phyloP scores from a whole-genome alignment of 2,797 vertebrate genomes.

The Menidia menidia region DNA sequence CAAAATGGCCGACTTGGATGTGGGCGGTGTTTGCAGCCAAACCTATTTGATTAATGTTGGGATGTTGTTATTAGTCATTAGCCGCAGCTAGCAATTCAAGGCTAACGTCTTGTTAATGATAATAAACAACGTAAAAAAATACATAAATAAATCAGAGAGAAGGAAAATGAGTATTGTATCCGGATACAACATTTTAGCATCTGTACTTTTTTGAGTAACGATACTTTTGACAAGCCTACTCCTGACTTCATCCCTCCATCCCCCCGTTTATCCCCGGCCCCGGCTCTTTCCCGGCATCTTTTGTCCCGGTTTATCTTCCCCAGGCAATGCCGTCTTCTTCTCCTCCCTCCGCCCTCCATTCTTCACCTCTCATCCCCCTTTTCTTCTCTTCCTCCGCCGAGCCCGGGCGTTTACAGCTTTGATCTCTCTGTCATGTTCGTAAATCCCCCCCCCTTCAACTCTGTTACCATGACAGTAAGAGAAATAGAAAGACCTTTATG shows the following conservation, averaged over 20 bases:
- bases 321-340: not conserved
- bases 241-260: not conserved
- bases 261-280: not conserved
- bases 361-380: constrained; percentile 2
- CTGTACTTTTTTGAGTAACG: too few relatives aligned
- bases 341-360: not conserved
- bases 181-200: too few relatives aligned
- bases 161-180: too few relatives aligned
- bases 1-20: too few relatives aligned
- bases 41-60: too few relatives aligned
- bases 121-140: too few relatives aligned
- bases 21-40: too few relatives aligned
- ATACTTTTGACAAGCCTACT: not conserved
- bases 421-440: constrained; percentile 50
- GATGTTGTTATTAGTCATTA: too few relatives aligned
- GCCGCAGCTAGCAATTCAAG: too few relatives aligned
- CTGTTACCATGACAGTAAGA: constrained; percentile 57
- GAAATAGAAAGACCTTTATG: constrained; percentile 10
- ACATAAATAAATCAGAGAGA: too few relatives aligned
- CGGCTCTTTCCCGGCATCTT: not conserved
- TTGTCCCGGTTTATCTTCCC: constrained; percentile 1
- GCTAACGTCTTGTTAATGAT: too few relatives aligned
- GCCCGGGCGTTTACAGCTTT: constrained; percentile 52
- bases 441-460: constrained; percentile 20
- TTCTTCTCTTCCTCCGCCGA: constrained; percentile 41